phyloP scores from a whole-genome alignment of 2,797 vertebrate species.

The Pelobates cultripes region DNA sequence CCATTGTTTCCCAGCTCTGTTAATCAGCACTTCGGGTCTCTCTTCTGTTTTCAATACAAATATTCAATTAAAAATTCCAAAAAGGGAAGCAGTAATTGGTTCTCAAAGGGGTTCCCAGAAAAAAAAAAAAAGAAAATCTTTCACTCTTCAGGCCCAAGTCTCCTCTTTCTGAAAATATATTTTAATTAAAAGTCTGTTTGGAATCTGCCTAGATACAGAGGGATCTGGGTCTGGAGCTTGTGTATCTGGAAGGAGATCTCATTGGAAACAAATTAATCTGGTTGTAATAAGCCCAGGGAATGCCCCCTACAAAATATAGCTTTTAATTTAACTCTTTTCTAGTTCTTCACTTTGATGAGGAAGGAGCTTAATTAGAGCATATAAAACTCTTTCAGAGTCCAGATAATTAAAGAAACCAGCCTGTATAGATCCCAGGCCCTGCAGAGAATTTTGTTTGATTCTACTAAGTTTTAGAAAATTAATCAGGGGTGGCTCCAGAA shows the following conservation, averaged over 20 bases:
- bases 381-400: conserved; percentile 1
- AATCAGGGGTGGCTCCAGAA: too few relatives aligned
- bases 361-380: conserved; percentile 27
- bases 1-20: conserved; percentile 58
- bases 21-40: conserved; percentile 57
- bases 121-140: conserved; percentile 9
- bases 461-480: too few relatives aligned
- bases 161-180: conserved; percentile 35
- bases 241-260: background rate
- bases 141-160: conserved; percentile 35
- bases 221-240: conserved; percentile 27
- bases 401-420: too few relatives aligned
- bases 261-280: conserved; percentile 44
- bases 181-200: conserved; percentile 55
- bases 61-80: conserved; percentile 71
- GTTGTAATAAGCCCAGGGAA: conserved; percentile 39
- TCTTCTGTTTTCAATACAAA: conserved; percentile 69
- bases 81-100: conserved; percentile 66
- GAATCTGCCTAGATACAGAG: conserved; percentile 46
- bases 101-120: conserved; percentile 49
- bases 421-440: too few relatives aligned
- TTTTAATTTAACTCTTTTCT: conserved; percentile 2
- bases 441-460: too few relatives aligned
- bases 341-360: conserved; percentile 22
- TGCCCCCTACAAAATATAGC: conserved; percentile 15